Evolutionary conservation across 92 coral and sea anemone species (phyloP).

Genomic region (Scolanthus callimorphus): DNA sequence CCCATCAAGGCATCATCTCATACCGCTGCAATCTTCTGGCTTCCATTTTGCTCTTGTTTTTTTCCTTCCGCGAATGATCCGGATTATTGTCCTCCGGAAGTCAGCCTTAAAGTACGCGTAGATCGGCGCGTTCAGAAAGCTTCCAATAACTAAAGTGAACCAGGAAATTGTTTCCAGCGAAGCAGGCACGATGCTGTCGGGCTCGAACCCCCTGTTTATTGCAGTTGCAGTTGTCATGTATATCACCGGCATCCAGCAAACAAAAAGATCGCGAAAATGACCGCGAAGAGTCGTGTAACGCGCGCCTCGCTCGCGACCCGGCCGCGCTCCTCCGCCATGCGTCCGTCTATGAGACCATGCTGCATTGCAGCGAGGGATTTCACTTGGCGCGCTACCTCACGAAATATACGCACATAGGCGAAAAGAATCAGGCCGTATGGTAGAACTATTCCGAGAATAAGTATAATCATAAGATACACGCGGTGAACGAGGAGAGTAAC

Average conservation of each 20-base stretch:
- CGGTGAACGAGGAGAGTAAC: slow-evolving; percentile 22
- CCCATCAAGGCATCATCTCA: slow-evolving; percentile 5
- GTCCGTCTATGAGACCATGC: slow-evolving; percentile 26
- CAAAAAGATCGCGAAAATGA: slow-evolving; percentile 68
- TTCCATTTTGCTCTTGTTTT: slow-evolving; percentile 27
- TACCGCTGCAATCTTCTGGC: slow-evolving; percentile 33
- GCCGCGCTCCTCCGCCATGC: slow-evolving; percentile 44
- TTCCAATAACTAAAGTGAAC: slow-evolving; percentile 73
- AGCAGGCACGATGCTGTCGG: slow-evolving; percentile 35
- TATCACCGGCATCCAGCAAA: slow-evolving; percentile 78
- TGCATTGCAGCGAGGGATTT: slow-evolving; percentile 43
- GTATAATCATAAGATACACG: slow-evolving; percentile 51
- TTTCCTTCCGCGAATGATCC: slow-evolving; percentile 27
- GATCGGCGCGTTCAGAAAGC: slow-evolving; percentile 65
- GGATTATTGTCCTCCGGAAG: slow-evolving; percentile 54
- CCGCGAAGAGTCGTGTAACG: slow-evolving; percentile 75
- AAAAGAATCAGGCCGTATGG: slow-evolving; percentile 66
- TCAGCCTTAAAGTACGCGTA: slow-evolving; percentile 79
- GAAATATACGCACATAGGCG: slow-evolving; percentile 68
- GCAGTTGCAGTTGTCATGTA: slow-evolving; percentile 74
- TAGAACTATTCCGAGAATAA: slow-evolving; percentile 46
- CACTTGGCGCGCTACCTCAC: slow-evolving; percentile 74
- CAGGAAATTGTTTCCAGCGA: slow-evolving; percentile 56
- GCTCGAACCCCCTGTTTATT: no score
- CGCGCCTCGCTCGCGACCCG: slow-evolving; percentile 72